These are phyloP conservation scores for Drosophila percnosoma DNA, from an alignment of 2,888 invertebrate genomes.

Conservation along the genomic window DNA sequence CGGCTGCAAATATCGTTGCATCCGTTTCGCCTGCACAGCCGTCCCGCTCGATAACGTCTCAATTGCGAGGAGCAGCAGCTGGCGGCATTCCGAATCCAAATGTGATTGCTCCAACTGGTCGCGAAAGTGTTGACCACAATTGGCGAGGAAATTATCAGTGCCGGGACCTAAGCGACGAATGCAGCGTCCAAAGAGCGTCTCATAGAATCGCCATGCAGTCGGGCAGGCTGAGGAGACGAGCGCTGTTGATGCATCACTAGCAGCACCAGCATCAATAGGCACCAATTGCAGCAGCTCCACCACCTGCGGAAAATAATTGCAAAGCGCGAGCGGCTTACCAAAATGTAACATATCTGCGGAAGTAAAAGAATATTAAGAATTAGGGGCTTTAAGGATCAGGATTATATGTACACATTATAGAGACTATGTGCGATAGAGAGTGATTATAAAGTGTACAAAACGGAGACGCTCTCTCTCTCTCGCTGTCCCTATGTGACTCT, in stretches of 20 bases:
- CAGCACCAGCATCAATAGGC: constrained; percentile 34
- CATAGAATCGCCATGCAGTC: constrained; percentile 73
- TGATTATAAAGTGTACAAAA: not conserved
- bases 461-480: not conserved
- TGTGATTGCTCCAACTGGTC: constrained; percentile 35
- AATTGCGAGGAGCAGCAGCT: constrained; percentile 73
- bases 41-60: constrained; percentile 67
- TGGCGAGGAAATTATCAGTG: constrained; percentile 69
- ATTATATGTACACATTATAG: not conserved
- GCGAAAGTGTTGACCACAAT: constrained; percentile 54
- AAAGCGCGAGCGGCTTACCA: constrained; percentile 77
- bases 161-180: constrained; percentile 61
- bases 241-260: not conserved
- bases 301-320: constrained; percentile 68
- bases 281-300: constrained; percentile 69
- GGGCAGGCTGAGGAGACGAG: constrained; percentile 8
- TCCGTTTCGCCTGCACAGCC: constrained; percentile 59
- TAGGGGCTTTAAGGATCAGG: not conserved
- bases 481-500: not conserved
- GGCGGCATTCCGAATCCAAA: constrained; percentile 54
- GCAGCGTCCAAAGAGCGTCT: constrained; percentile 72
- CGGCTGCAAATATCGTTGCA: constrained; percentile 65
- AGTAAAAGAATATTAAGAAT: not conserved
- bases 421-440: not conserved
- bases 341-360: constrained; percentile 81